Evolutionary conservation across 2,113 vertebrate species (phyloP), one percentile per base, ranked within the genome.

Genomic region (Chrysochloris asiatica): DNA sequence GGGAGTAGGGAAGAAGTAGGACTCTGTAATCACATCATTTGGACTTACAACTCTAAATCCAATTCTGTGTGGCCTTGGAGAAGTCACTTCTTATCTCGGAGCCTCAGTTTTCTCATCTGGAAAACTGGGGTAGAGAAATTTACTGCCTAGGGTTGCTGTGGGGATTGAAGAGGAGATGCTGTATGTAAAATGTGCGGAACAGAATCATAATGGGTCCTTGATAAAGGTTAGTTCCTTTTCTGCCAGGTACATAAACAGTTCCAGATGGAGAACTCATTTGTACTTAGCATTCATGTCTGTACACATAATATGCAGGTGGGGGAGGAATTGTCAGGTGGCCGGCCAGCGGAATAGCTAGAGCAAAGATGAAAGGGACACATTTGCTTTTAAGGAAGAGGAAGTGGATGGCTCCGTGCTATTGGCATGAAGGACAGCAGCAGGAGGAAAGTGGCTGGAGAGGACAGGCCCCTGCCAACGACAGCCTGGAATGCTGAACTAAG

Each of bases 181-280:
- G 71, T 52, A 77, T 79, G 83, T 76, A 56, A 80, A 85, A 61
- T 41, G 80, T 12, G 59, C 50, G 38, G 63, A 33, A 11, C 0
- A 69, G 38, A 36, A 69, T 8, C 43, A 1, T 45, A 91, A 84
- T 77, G 43, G 41, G 73, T 79, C 73, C 93, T 76, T 76, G 90
- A 92, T 90, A 94, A 93, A 94, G 88, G 69, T 93, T 90, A 86
- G 88, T 72, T 93, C 80, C 92, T 94, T 83, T 84, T 91, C 93
- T 92, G 88, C 92, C 88, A 93, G 94, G 92, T 95, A 96, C 80
- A 26, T 96, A 96, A 96, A 71, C 89, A 61, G 52, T 96, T 96
- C 94, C 95, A 96, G 96, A 95, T 96, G 96, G 95, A 72, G 93
- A 88, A 48, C 83, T 94, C 79, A 63, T 91, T 28, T 43, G 76